Conservation (phyloP, 2,113 vertebrate species). For the Tautogolabrus adspersus region DNA sequence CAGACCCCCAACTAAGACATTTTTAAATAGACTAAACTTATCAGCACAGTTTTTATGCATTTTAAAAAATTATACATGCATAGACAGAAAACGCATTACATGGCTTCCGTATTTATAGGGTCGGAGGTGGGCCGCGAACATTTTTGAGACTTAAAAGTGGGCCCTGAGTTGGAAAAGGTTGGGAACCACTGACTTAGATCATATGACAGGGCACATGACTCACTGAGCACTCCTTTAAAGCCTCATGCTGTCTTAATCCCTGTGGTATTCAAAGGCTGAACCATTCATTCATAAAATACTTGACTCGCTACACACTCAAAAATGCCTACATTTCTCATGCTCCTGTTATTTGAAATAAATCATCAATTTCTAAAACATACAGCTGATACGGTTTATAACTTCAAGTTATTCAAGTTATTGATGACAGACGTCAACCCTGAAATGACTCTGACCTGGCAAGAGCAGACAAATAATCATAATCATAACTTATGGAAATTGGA, state of each 20-base stretch:
- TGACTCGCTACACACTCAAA: not conserved
- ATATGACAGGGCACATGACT: conserved; percentile 73
- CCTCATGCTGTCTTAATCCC: conserved; percentile 53
- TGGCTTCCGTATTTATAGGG: no score
- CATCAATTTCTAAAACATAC: no score
- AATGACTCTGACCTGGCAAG: not conserved
- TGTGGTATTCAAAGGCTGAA: not conserved
- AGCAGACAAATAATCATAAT: not conserved
- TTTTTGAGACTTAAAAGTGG: no score
- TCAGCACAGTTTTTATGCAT: no score
- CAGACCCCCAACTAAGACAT: no score
- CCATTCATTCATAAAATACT: conserved; percentile 20
- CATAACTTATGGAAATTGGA: not conserved
- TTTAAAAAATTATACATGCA: no score
- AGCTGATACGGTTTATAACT: not conserved
- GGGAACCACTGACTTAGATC: no score
- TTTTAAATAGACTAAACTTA: no score
- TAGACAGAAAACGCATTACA: no score
- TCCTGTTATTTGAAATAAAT: not conserved
- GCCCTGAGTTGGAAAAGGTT: no score
- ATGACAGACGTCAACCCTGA: no score
- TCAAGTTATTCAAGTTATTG: not conserved
- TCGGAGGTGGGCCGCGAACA: no score
- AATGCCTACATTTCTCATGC: not conserved
- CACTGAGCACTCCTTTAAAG: conserved; percentile 25